Evolutionary conservation across 1,140 invertebrate species (phyloP).

Genomic region (Sinonovacula constricta): DNA sequence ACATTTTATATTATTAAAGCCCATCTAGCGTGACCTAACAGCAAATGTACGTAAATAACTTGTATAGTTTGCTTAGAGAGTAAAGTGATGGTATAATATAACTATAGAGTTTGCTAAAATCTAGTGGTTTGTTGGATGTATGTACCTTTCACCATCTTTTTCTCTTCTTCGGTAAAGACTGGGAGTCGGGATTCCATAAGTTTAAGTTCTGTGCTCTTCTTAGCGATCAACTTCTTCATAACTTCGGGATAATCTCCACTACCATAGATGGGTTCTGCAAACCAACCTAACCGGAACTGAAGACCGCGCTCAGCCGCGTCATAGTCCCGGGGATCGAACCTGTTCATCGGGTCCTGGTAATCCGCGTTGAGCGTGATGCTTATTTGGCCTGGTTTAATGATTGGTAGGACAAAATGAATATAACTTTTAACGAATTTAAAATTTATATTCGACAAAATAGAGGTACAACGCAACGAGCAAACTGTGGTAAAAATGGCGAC

Average conservation of each 20-base stretch:
- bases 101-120: no score
- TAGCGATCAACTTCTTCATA: slow-evolving; percentile 61
- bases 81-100: no score
- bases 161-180: slow-evolving; percentile 61
- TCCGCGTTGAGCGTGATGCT: slow-evolving; percentile 62
- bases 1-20: no score
- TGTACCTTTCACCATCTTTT: slow-evolving; percentile 64
- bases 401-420: no score
- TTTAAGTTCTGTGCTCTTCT: slow-evolving; percentile 57
- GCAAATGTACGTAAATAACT: no score
- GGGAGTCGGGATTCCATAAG: slow-evolving; percentile 59
- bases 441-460: no score
- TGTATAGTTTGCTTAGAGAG: no score
- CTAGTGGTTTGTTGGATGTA: no score
- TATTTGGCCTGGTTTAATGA: slow-evolving; percentile 59
- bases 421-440: no score
- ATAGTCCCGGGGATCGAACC: slow-evolving; percentile 53
- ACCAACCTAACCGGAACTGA: slow-evolving; percentile 71
- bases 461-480: no score
- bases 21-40: no score
- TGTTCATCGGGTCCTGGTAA: slow-evolving; percentile 61
- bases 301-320: slow-evolving; percentile 59
- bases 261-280: slow-evolving; percentile 72
- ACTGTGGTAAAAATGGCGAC: no score
- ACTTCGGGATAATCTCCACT: slow-evolving; percentile 76